phyloP scores from a whole-genome alignment of 2,888 invertebrate genomes.

The Thymelicus lineola region DNA sequence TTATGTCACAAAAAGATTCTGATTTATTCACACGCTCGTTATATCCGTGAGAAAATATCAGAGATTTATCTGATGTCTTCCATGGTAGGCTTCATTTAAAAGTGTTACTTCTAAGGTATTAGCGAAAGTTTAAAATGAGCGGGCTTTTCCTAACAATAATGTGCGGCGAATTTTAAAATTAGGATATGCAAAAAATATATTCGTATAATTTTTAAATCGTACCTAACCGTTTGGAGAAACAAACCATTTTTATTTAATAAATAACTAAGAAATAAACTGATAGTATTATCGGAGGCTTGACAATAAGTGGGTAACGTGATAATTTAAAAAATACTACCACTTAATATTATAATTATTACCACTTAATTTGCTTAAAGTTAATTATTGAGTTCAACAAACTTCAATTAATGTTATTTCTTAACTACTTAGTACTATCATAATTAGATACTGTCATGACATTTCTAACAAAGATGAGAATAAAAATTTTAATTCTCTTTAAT shows the following conservation, averaged over 20 bases:
- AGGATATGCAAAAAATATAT: too few relatives aligned
- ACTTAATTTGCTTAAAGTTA: too few relatives aligned
- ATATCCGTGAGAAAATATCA: slow-evolving; percentile 33
- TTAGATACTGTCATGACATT: too few relatives aligned
- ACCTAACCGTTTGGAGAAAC: too few relatives aligned
- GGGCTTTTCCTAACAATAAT: not conserved
- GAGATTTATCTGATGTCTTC: slow-evolving; percentile 28
- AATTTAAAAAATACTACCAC: too few relatives aligned
- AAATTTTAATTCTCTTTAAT: not conserved
- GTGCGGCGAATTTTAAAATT: not conserved
- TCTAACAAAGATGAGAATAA: slow-evolving; percentile 2
- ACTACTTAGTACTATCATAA: too few relatives aligned
- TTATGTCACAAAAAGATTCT: slow-evolving; percentile 22
- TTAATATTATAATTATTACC: too few relatives aligned
- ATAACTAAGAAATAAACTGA: not conserved
- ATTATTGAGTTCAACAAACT: too few relatives aligned
- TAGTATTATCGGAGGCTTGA: not conserved
- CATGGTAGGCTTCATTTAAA: slow-evolving; percentile 13
- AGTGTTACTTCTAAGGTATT: slow-evolving; percentile 30
- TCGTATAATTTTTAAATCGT: too few relatives aligned
- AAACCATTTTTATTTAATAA: not conserved
- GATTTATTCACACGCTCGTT: slow-evolving; percentile 35
- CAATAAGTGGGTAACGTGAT: too few relatives aligned
- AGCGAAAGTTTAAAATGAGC: not conserved
- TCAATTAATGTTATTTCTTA: too few relatives aligned